A percentile compares a stretch with the other conserved stretches of the same genome.
Evolutionary conservation across 2,888 invertebrate genomes (phyloP).

Genomic region (Metallyticus violacea): DNA sequence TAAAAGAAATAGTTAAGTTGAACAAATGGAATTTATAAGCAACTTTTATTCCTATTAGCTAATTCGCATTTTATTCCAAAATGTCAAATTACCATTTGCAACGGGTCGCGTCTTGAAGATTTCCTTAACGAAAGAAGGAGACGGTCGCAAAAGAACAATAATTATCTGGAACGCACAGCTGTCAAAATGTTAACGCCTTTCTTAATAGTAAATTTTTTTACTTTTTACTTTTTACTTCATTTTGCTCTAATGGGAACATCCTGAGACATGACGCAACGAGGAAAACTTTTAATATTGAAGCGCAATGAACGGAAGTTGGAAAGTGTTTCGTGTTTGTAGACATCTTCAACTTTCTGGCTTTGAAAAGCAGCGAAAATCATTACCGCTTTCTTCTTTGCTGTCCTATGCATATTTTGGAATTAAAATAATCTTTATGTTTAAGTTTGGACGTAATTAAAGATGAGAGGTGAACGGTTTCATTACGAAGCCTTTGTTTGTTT

Average conservation of each 20-base stretch:
- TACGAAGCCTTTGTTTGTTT: too few species aligned
- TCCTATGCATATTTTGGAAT: neutral
- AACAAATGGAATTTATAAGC: too few species aligned
- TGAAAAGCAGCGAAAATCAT: neutral
- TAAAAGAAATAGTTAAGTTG: too few species aligned
- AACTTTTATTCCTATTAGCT: too few species aligned
- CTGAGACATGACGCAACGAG: neutral
- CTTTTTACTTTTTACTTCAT: neutral
- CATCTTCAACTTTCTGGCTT: neutral
- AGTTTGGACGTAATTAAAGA: too few species aligned
- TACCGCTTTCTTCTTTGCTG: neutral
- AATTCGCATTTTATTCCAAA: too few species aligned
- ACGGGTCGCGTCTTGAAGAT: too few species aligned
- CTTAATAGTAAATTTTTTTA: neutral
- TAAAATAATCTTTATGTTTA: too few species aligned
- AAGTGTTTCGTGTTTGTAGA: neutral
- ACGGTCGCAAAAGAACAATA: neutral
- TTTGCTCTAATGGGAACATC: neutral
- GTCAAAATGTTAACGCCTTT: neutral
- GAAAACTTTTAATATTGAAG: neutral
- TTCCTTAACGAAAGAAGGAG: too few species aligned
- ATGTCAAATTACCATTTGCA: too few species aligned
- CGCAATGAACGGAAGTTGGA: neutral
- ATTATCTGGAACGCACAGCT: neutral
- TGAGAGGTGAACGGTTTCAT: too few species aligned